phyloP scores from a whole-genome alignment of 2,888 invertebrate genomes.

The Ornithoptera alexandrae region DNA sequence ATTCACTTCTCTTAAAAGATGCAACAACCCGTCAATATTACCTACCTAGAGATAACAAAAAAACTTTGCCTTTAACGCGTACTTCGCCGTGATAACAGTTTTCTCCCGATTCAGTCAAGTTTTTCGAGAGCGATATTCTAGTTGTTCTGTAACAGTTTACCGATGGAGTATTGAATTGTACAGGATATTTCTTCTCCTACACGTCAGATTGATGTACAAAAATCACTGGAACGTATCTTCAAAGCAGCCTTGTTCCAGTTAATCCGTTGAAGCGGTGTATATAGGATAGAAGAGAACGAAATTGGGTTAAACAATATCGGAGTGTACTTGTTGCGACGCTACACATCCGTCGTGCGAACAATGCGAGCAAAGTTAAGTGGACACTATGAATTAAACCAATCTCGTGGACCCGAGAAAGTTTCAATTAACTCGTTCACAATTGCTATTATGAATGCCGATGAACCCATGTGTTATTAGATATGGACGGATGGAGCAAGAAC shows the following conservation, averaged over 20 bases:
- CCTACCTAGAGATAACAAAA: no score
- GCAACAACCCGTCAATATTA: no score
- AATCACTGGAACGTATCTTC: conserved; percentile 13
- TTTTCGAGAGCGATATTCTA: neutral
- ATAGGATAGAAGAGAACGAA: conserved; percentile 46
- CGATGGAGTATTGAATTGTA: neutral
- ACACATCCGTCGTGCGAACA: conserved; percentile 30
- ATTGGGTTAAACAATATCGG: conserved; percentile 62
- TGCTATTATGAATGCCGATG: no score
- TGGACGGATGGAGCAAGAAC: no score
- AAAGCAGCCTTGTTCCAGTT: conserved; percentile 43
- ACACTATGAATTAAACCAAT: conserved; percentile 11
- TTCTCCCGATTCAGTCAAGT: no score
- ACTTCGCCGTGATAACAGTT: no score
- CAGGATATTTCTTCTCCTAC: neutral
- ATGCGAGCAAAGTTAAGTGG: conserved; percentile 24
- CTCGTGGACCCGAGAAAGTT: conserved; percentile 7
- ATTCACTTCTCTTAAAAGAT: no score
- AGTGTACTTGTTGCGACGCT: conserved; percentile 19
- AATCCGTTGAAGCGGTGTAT: conserved; percentile 42
- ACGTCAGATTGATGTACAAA: neutral
- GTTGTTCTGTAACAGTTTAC: neutral
- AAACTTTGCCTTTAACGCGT: no score
- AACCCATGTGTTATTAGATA: neutral
- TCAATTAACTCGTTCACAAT: conserved; percentile 14